Evolutionary conservation across 2,888 invertebrate genomes (phyloP), one percentile per base, ranked within the genome.

Genomic region (Ptychoptera albimana): DNA sequence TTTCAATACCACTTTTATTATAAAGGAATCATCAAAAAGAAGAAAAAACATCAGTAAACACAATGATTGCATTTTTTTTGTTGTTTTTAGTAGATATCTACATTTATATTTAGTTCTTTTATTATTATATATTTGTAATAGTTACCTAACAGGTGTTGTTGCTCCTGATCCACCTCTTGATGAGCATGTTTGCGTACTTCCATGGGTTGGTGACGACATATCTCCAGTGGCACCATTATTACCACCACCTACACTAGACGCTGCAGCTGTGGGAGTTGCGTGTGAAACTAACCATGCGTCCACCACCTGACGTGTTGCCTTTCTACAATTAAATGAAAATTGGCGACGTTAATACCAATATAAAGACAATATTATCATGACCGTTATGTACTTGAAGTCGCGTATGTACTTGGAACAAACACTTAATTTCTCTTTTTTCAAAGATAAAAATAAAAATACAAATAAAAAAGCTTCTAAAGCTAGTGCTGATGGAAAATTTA

Each of bases 211-310:
- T 46, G 74, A 73, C 49, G 70, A 65, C 41, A 69, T 54, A 50
- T 70, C 70, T 30, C 56, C 58, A 49, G 59, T 60, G 53, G 59
- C 56, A 53, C 69, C 55, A 51, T 63, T 64, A 54, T 60, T 64
- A 50, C 64, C 65, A 45, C 63, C 55, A 23, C 23, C 23, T 5
- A 3, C 23, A 23, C 23, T 7, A 23, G 59, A 59, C 42, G 58
- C 59, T 37, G 58, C 54, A 16, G 72, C 75, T 46, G 78, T 74
- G 2, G 78, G 75, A 45, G 84, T 83, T 52, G 87, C 84, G 66
- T 89, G 89, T 8, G 87, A 82, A 51, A 91, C 80, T 56, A 93
- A 69, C 93, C 93, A 93, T 53, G 84, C 79, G 66, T 93, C 92
- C 55, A 93, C 88, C 60, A 91, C 84, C 60, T 88, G 86, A 53